Conservation (phyloP, 2,888 invertebrate species). For the Rosalia funebris region DNA sequence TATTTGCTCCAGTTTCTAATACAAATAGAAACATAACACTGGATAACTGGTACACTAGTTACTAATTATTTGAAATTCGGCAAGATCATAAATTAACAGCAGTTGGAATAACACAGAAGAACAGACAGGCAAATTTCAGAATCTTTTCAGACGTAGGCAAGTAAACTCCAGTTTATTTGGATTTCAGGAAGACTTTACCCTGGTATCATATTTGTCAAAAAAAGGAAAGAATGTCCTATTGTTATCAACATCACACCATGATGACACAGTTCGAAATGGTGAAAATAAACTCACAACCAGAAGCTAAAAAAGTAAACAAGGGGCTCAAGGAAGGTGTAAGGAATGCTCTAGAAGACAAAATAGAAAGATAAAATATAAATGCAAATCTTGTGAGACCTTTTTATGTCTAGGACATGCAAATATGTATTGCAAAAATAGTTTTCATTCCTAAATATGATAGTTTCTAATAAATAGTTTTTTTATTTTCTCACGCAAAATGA, state of each 20-base stretch:
- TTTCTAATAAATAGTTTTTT: no score
- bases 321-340: no score
- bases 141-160: conserved; percentile 10
- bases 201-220: not conserved
- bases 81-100: conserved; percentile 20
- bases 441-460: no score
- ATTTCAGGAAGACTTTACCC: conserved; percentile 7
- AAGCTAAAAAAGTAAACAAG: no score
- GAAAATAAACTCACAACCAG: no score
- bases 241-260: not conserved
- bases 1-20: not conserved
- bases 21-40: not conserved
- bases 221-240: conserved; percentile 4
- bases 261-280: no score
- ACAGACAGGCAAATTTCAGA: conserved; percentile 6
- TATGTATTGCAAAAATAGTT: no score
- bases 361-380: no score
- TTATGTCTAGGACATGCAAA: no score
- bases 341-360: no score
- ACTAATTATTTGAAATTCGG: not conserved
- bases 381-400: no score
- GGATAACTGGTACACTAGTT: not conserved
- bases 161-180: conserved; percentile 17
- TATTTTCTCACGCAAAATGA: no score
- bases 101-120: conserved; percentile 24